phyloP scores from a whole-genome alignment of 2,797 vertebrate genomes.

The Clarias platycephalus region DNA sequence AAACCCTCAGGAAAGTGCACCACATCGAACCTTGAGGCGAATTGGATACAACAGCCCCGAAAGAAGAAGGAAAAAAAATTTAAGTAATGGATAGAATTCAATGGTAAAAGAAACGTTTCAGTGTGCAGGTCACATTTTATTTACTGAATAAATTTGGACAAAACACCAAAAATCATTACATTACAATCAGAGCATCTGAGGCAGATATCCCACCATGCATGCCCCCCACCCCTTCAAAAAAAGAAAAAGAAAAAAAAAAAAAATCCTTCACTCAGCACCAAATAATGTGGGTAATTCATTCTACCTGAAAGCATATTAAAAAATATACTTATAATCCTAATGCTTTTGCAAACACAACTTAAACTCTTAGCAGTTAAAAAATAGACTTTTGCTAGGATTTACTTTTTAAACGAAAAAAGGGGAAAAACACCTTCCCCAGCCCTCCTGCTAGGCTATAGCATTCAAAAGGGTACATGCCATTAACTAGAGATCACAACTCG shows the following conservation, averaged over 20 bases:
- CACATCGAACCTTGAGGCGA: not conserved
- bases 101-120: constrained; percentile 62
- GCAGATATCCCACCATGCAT: constrained; percentile 97
- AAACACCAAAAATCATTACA: constrained; percentile 99
- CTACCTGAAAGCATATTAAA: constrained; percentile 75
- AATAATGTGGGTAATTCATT: constrained; percentile 86
- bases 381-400: constrained; percentile 59
- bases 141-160: constrained; percentile 99
- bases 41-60: not conserved
- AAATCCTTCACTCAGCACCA: constrained; percentile 84
- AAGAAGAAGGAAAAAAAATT: too few species aligned
- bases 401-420: constrained; percentile 30
- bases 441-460: constrained; percentile 85
- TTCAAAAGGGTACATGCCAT: constrained; percentile 96
- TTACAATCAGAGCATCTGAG: constrained; percentile 99
- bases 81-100: not conserved
- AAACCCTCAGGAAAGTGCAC: not conserved
- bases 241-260: constrained; percentile 64
- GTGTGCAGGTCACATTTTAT: constrained; percentile 96
- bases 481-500: constrained; percentile 95
- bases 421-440: constrained; percentile 58
- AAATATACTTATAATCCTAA: constrained; percentile 53
- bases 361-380: constrained; percentile 74
- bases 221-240: constrained; percentile 75
- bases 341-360: constrained; percentile 68